Conservation (phyloP, 2,797 vertebrate genomes). For the Cottoperca gobio region DNA sequence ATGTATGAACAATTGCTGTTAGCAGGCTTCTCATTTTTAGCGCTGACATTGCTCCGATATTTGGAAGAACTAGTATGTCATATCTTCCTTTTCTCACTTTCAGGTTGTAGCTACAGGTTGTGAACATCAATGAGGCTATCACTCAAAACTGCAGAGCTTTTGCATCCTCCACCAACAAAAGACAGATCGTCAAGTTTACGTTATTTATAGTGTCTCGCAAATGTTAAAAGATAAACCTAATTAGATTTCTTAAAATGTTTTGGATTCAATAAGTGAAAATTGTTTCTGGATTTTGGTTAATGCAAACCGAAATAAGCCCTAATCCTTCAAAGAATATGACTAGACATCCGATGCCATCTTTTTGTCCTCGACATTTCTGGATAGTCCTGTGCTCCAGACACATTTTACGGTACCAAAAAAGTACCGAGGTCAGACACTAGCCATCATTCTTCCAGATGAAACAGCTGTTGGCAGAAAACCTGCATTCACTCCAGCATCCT, state of each 20-base stretch:
- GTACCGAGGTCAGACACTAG: not conserved
- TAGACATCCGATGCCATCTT: not conserved
- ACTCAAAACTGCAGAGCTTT: not conserved
- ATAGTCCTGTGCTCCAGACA: not conserved
- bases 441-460: conserved; percentile 28
- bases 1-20: too few species aligned
- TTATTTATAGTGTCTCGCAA: conserved; percentile 20
- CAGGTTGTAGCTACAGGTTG: not conserved
- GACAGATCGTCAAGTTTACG: not conserved
- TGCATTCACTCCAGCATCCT: conserved; percentile 16
- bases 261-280: conserved; percentile 8
- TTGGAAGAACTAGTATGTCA: conserved; percentile 1
- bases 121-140: not conserved
- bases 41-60: too few species aligned
- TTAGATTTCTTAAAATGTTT: conserved; percentile 33
- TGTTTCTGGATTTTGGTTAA: conserved; percentile 17
- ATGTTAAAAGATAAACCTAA: conserved; percentile 30
- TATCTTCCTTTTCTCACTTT: not conserved
- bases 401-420: not conserved
- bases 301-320: not conserved
- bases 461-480: conserved; percentile 31
- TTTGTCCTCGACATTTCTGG: not conserved
- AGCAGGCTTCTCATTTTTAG: too few species aligned
- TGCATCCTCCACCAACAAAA: not conserved
- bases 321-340: not conserved